Evolutionary conservation across 2,797 vertebrate genomes (phyloP).

Genomic region (Urophycis tenuis): DNA sequence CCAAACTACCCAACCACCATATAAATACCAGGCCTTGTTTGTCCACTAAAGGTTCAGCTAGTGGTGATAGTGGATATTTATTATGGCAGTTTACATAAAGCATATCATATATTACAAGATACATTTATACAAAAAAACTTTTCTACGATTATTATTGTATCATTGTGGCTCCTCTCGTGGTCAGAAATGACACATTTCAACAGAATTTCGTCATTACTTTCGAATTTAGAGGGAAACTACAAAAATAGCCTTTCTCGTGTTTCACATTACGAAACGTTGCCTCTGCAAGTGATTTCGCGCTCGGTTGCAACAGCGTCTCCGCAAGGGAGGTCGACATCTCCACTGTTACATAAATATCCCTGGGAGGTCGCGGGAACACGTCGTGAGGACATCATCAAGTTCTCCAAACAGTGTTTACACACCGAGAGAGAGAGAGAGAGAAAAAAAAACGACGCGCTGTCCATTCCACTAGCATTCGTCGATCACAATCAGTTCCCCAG

Average conservation of each 20-base stretch:
- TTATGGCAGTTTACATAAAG: not conserved
- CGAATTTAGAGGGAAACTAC: no score
- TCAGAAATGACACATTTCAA: not conserved
- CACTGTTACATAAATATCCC: not conserved
- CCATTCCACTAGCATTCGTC: not conserved
- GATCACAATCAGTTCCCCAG: not conserved
- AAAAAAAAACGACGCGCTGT: not conserved
- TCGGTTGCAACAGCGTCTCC: not conserved
- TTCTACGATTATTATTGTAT: not conserved
- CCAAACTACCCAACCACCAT: not conserved
- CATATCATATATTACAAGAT: not conserved
- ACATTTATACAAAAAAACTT: not conserved
- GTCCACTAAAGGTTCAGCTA: not conserved
- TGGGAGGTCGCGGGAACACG: not conserved
- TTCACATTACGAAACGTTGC: not conserved
- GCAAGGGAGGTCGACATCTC: not conserved
- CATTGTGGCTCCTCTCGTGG: not conserved
- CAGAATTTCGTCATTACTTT: not conserved
- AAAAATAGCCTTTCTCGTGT: not conserved
- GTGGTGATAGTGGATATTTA: not conserved
- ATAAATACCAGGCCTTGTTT: slow-evolving; percentile 39
- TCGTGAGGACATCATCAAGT: not conserved
- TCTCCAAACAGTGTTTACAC: not conserved
- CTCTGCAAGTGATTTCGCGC: not conserved
- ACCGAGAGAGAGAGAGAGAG: no score